Percentiles rank a stretch among this genome's conserved stretches.
Evolutionary conservation across 1,140 invertebrate genomes (phyloP).

Genomic region (Bombus vancouverensis): DNA sequence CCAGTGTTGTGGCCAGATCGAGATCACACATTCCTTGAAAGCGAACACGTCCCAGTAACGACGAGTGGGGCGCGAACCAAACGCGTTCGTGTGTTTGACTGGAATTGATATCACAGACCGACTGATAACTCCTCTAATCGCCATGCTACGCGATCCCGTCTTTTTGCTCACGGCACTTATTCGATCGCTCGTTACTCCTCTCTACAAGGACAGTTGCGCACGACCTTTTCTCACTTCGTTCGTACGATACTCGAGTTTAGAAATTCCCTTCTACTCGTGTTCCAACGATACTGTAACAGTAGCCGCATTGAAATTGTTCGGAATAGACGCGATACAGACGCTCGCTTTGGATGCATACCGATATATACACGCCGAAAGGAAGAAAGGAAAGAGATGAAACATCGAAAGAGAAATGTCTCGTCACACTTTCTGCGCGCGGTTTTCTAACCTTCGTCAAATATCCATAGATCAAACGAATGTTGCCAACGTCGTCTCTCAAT

Average conservation of each 20-base stretch:
- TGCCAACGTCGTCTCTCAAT: too few relatives aligned
- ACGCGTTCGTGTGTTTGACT: slow-evolving; percentile 32
- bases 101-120: slow-evolving; percentile 56
- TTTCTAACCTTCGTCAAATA: too few relatives aligned
- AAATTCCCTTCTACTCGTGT: too few relatives aligned
- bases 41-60: background rate
- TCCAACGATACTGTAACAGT: background rate
- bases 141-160: background rate
- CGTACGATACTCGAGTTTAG: background rate
- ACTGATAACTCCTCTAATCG: slow-evolving; percentile 67
- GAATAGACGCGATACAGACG: too few relatives aligned
- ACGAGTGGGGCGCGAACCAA: slow-evolving; percentile 31
- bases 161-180: slow-evolving; percentile 74
- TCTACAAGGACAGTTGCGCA: slow-evolving; percentile 27
- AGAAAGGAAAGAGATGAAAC: too few relatives aligned
- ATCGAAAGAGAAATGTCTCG: too few relatives aligned
- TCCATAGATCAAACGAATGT: too few relatives aligned
- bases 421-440: too few relatives aligned
- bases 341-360: too few relatives aligned
- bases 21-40: background rate
- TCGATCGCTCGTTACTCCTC: background rate
- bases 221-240: background rate
- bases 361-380: too few relatives aligned
- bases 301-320: too few relatives aligned
- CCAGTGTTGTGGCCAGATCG: background rate